Conservation (phyloP, 2,888 invertebrate species). For the Drosophila recens region DNA sequence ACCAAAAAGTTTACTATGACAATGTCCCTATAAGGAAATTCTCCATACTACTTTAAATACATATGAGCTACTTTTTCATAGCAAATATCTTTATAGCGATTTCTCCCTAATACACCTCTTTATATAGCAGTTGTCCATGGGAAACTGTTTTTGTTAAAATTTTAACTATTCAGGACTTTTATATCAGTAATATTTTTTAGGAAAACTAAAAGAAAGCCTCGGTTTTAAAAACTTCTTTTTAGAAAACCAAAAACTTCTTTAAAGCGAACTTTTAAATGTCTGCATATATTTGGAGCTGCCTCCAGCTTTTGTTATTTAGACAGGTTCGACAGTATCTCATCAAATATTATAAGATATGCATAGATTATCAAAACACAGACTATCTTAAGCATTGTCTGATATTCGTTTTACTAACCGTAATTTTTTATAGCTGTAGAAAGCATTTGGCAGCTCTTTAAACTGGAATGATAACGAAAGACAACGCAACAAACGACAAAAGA, state of each 20-base stretch:
- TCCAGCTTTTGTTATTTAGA: neutral
- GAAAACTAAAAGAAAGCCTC: neutral
- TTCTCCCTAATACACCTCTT: too few relatives aligned
- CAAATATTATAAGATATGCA: neutral
- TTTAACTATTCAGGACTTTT: neutral
- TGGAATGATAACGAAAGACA: neutral
- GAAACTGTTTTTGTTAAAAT: neutral
- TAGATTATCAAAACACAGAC: neutral
- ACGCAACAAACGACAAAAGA: neutral
- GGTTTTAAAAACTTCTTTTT: neutral
- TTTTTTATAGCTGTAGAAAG: conserved; percentile 5
- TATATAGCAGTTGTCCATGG: too few relatives aligned
- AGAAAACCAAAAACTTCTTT: neutral
- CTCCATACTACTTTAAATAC: neutral
- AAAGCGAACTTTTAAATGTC: neutral
- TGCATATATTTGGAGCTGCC: neutral
- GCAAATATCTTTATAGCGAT: too few relatives aligned
- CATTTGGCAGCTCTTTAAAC: neutral
- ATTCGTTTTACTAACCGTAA: neutral
- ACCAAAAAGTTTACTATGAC: neutral
- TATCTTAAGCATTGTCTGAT: neutral
- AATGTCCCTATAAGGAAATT: neutral
- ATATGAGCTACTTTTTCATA: too few relatives aligned
- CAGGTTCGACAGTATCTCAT: neutral
- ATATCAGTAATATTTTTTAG: too few relatives aligned